phyloP scores from a whole-genome alignment of 2,113 vertebrate species.

The Proteles cristata region DNA sequence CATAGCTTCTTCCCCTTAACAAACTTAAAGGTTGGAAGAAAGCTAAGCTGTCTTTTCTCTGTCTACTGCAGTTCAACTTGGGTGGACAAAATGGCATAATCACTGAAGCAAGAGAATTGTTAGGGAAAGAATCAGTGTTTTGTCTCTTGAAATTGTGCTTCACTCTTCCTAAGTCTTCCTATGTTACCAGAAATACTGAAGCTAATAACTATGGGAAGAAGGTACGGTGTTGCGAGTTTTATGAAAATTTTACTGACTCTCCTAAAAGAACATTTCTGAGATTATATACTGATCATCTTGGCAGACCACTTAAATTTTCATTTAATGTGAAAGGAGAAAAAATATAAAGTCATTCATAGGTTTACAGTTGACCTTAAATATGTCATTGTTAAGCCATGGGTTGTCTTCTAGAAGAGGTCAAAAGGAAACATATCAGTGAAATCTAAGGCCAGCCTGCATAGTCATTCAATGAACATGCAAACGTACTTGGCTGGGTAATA shows the following conservation, averaged over 20 bases:
- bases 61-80: background rate
- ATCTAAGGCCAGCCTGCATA: background rate
- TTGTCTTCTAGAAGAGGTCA: conserved; percentile 11
- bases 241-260: background rate
- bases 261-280: background rate
- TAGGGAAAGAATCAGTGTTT: background rate
- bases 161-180: background rate
- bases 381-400: background rate
- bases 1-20: background rate
- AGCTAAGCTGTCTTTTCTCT: background rate
- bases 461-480: background rate
- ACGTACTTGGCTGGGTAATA: background rate
- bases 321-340: conserved; percentile 37
- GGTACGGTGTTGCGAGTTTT: background rate
- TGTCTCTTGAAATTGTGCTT: background rate
- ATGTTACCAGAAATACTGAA: background rate
- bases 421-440: background rate
- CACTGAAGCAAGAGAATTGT: background rate
- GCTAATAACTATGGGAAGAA: background rate
- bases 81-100: background rate
- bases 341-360: conserved; percentile 44
- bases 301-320: background rate
- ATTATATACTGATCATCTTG: conserved; percentile 21
- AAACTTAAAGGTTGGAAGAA: background rate
- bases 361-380: conserved; percentile 14